Evolutionary conservation across 2,797 vertebrate genomes (phyloP), one percentile per base, ranked within the genome.

Genomic region (Tokudaia muenninki): DNA sequence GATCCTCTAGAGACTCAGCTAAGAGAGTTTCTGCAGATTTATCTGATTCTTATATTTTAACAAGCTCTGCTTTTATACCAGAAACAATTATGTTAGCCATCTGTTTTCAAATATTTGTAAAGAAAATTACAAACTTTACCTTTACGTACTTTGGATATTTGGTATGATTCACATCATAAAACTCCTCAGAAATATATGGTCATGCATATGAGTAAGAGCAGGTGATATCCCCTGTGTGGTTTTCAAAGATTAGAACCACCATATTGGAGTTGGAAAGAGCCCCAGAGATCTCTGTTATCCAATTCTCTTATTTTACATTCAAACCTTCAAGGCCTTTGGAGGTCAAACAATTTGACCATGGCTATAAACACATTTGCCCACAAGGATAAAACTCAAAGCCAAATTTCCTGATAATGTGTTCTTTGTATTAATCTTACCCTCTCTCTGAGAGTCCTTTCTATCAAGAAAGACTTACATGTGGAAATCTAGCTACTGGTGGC

Each of bases 21-120:
- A 94, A 95, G 92, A 96, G 44, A 96, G 63, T 94, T 92, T 80
- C 91, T 97, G 83, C 52, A 94, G 77, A 94, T 98, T 98, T 96
- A 97, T 91, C 92, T 90, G 63, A 59, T 57, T 96, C 83, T 98
- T 97, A 96, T 90, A 98, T 92, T 96, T 98, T 97, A 98, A 96
- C 79, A 97, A 90, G 96, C 95, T 90, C 97, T 98, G 94, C 90
- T 98, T 98, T 98, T 97, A 95, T 0, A 98, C 94, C 80, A 98
- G 92, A 94, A 98, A 97, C 96, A 97, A 98, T 98, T 98, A 97
- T 90, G 89, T 79, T 97, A 96, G 96, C 98, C 97, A 98, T 98
- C 98, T 98, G 97, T 96, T 96, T 98, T 87, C 83, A 96, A 97
- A 96, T 80, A 98, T 97, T 95, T 96, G 91, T 97, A 90, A 89